phyloP scores from a whole-genome alignment of 1,140 invertebrate species.

The Oryctes rhinoceros region DNA sequence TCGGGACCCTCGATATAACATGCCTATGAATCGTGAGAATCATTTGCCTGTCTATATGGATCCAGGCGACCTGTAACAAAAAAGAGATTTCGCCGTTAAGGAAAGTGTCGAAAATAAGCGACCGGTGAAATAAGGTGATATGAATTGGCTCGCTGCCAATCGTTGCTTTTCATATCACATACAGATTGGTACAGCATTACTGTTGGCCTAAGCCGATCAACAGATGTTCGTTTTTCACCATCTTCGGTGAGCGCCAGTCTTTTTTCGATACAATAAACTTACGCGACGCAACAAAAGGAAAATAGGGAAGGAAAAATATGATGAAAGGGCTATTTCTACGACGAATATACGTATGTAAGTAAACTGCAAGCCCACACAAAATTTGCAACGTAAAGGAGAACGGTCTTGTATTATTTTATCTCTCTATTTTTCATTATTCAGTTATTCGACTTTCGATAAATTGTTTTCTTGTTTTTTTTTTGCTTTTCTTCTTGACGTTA shows the following conservation, averaged over 20 bases:
- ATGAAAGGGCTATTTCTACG: slow-evolving; percentile 6
- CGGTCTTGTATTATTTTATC: slow-evolving; percentile 9
- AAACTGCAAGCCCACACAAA: slow-evolving; percentile 25
- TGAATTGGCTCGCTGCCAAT: slow-evolving; percentile 11
- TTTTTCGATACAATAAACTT: slow-evolving; percentile 28
- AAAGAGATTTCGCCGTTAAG: slow-evolving; percentile 30
- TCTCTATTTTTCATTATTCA: not conserved
- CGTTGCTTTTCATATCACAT: slow-evolving; percentile 23
- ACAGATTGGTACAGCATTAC: slow-evolving; percentile 28
- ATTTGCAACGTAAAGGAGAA: slow-evolving; percentile 29
- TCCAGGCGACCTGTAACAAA: slow-evolving; percentile 85
- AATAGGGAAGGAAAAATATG: not conserved
- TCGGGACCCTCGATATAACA: slow-evolving; percentile 85
- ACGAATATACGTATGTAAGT: slow-evolving; percentile 28
- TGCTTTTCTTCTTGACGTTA: not conserved
- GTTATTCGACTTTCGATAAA: not conserved
- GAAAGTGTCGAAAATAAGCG: not conserved
- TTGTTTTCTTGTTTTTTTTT: slow-evolving; percentile 11
- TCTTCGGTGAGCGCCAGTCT: not conserved
- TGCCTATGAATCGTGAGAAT: slow-evolving; percentile 90
- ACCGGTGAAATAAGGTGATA: slow-evolving; percentile 15
- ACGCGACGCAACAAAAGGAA: not conserved
- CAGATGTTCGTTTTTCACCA: slow-evolving; percentile 13
- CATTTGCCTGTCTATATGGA: slow-evolving; percentile 94
- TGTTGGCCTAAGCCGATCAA: slow-evolving; percentile 22